Evolutionary conservation across 2,888 invertebrate species (phyloP), one percentile per base, ranked within the genome.

Genomic region (Ophion ventricosus): DNA sequence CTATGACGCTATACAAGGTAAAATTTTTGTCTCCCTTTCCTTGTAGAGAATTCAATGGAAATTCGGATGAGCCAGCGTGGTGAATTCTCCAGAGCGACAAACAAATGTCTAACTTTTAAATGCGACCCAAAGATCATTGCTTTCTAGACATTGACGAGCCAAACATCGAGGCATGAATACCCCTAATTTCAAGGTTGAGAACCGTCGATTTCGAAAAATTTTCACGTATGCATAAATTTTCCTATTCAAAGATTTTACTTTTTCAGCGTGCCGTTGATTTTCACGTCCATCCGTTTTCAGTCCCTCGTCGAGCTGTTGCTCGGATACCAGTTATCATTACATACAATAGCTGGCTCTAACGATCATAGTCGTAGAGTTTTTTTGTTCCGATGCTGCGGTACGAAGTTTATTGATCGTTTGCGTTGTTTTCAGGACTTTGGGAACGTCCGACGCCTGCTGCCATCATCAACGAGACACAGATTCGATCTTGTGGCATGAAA

Each of bases 51-150:
- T 25, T 54, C 74, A 17, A 56, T 70, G 26, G 17, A 49, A 49
- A 11, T 49, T 14, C 29, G 49, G 61, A 70, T 61, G 77, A 77
- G 61, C 25, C 72, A 35, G 35, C 69, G 54, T 66, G 64, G 61
- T 11, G 11, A 69, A 54, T 54, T 73, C 49, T 77, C 20, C 77
- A 64, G 79, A 63, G 67, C 70, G 54, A 72, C 73, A 76, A 75
- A 81, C 82, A 79, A 85, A 85, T 85, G 77, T 82, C 84, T 78
- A 70, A 74, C 64, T 81, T 29, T 63, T 64, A 82, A 85, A 80
- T 82, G 86, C 86, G 64, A 85, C 83, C 89, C 90, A 89, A 90
- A 88, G 88, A 88, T 89, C 90, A 89, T 90, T 90, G 90, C 87
- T 87, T 64, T 66, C 43, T 77, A 87, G 81, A 82, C 87, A 79